Conservation (phyloP, 2,888 invertebrate species). For the Calliphora vomitoria region DNA sequence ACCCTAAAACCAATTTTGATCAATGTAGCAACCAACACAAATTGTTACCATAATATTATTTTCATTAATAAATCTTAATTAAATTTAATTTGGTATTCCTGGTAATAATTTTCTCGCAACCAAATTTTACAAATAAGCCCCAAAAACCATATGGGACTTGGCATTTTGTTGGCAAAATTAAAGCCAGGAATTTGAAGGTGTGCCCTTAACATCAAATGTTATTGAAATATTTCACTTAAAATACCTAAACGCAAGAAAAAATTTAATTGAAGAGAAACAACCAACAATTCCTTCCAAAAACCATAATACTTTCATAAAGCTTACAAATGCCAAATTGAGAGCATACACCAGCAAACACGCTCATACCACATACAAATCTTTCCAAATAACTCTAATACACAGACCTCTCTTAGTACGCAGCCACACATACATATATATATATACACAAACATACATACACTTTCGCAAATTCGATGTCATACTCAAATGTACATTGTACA, state of each 20-base stretch:
- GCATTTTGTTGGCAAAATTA: too few relatives aligned
- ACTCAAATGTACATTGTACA: not conserved
- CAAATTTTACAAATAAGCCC: too few relatives aligned
- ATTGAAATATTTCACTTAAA: slow-evolving; percentile 18
- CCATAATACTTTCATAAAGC: slow-evolving; percentile 15
- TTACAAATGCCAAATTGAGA: not conserved
- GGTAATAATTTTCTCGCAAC: too few relatives aligned
- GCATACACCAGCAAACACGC: not conserved
- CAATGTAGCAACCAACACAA: too few relatives aligned
- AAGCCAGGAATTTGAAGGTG: too few relatives aligned
- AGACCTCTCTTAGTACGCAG: not conserved
- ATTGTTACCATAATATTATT: too few relatives aligned
- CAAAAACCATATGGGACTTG: too few relatives aligned
- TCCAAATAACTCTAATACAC: slow-evolving; percentile 2
- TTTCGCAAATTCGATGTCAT: not conserved
- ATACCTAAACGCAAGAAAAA: not conserved
- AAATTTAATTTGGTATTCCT: not conserved
- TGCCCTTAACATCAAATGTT: not conserved
- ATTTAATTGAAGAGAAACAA: not conserved
- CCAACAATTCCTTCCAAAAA: not conserved
- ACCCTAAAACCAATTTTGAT: too few relatives aligned
- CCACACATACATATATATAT: not conserved
- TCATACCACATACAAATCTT: not conserved
- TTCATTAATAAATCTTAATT: not conserved
- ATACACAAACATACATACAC: not conserved